Base-by-base conservation (phyloP, 92 coral and sea anemone species). In the Epizoanthus ramosus region DNA sequence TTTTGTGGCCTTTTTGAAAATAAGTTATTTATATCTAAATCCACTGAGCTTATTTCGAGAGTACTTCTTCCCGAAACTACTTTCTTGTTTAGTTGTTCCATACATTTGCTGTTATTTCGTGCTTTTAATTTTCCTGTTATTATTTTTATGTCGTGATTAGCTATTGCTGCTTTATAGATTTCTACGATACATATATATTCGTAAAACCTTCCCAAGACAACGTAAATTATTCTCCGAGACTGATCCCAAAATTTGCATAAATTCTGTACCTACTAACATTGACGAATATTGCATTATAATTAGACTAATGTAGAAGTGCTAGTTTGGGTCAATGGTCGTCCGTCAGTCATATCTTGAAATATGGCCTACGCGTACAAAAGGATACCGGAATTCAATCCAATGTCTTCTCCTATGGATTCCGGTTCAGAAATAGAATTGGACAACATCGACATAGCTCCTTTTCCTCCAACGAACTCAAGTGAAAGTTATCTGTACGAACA, bases 341-440 rank as follows among this genome's bases (percentile, higher is more conserved):
- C 23, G n/a, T n/a, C n/a, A n/a, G n/a, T 12, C 14, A 8, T 23
- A 22, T 57, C 24, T 14, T 77, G 21, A 77, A 75, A 2, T 22
- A 77, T 77, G 82, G 58, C 82, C 21, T 77, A 31, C 22, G 15
- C 39, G 21, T 76, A 76, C 65, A 76, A 77, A 61, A 18, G 28
- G 5, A 41, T 77, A 21, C n/a, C 70, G 57, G 18, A 41, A 39
- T 39, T 59, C 22, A 15, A 56, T 19, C 33, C 64, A 5, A 21
- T 6, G 47, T 28, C 13, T 12, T 23, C 54, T 33, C 17, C 41
- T 5, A 54, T 35, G 24, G 47, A 39, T 19, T 75, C 68, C 5
- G 45, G 58, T 53, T 23, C 19, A 8, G 57, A 59, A 41, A 75
- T 77, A 14, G 82, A 77, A 61, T 39, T 77, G 58, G 58, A 41